Conservation (phyloP, 2,888 invertebrate genomes). For the Elgonia sp. region DNA sequence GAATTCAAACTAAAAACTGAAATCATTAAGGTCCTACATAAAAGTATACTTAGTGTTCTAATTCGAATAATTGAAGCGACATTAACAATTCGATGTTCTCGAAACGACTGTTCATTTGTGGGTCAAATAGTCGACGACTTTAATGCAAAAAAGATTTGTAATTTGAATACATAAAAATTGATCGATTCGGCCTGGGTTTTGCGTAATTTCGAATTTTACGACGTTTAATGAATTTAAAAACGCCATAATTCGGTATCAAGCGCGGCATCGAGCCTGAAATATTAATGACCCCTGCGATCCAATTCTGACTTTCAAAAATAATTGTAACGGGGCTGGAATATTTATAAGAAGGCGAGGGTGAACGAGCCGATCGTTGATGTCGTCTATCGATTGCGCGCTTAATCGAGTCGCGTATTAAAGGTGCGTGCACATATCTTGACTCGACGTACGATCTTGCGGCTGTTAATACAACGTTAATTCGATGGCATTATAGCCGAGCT, state of each 20-base stretch:
- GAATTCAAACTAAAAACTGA: no score
- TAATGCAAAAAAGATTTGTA: not conserved
- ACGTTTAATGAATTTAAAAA: slow-evolving; percentile 50
- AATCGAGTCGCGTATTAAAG: slow-evolving; percentile 70
- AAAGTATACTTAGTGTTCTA: no score
- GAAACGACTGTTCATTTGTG: not conserved
- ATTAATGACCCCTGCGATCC: slow-evolving; percentile 46
- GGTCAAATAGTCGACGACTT: not conserved
- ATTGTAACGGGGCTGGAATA: slow-evolving; percentile 41
- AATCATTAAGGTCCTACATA: no score
- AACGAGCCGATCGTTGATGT: slow-evolving; percentile 38
- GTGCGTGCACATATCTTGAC: slow-evolving; percentile 71
- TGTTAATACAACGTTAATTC: slow-evolving; percentile 80
- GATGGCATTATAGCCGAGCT: slow-evolving; percentile 77
- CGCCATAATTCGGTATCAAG: slow-evolving; percentile 52
- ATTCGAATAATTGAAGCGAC: no score
- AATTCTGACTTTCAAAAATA: slow-evolving; percentile 46
- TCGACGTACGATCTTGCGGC: slow-evolving; percentile 69
- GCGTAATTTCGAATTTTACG: slow-evolving; percentile 16
- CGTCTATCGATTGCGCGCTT: slow-evolving; percentile 56
- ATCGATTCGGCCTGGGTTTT: not conserved
- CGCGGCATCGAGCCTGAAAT: slow-evolving; percentile 33
- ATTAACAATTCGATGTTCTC: no score
- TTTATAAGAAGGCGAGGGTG: slow-evolving; percentile 43
- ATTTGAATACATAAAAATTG: not conserved